Conservation (phyloP, 1,140 invertebrate genomes). For the Zaprionus lachaisei region DNA sequence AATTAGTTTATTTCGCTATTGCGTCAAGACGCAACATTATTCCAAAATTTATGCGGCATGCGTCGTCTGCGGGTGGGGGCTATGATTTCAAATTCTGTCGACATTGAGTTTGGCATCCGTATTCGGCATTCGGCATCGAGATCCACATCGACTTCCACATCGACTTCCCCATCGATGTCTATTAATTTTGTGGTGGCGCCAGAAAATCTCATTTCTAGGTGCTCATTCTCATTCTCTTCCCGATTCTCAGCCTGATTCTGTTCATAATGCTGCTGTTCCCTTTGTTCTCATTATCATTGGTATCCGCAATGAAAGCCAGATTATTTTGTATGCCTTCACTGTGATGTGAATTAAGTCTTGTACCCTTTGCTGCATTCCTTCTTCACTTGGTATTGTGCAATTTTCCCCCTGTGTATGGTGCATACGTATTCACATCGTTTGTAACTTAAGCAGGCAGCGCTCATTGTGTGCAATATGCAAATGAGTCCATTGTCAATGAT, state of each 20-base stretch:
- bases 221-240: constrained; percentile 2
- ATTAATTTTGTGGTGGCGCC: constrained; percentile 53
- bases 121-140: constrained; percentile 3
- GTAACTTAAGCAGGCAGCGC: background rate
- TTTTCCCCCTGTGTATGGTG: background rate
- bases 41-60: constrained; percentile 41
- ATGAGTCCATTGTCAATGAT: constrained; percentile 40
- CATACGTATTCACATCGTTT: background rate
- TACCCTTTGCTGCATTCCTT: background rate
- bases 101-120: constrained; percentile 8
- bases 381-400: background rate
- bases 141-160: constrained; percentile 23
- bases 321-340: background rate
- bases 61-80: background rate
- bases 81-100: constrained; percentile 33
- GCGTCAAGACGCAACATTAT: constrained; percentile 46
- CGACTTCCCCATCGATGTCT: constrained; percentile 29
- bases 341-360: background rate
- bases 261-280: background rate
- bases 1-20: constrained; percentile 67
- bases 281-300: background rate
- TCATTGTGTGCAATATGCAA: constrained; percentile 32
- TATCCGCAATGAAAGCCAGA: background rate
- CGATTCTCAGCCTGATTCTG: background rate
- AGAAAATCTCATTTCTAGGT: constrained; percentile 19